phyloP scores from a whole-genome alignment of 1,140 invertebrate genomes.

The Stegodyphus dumicola region DNA sequence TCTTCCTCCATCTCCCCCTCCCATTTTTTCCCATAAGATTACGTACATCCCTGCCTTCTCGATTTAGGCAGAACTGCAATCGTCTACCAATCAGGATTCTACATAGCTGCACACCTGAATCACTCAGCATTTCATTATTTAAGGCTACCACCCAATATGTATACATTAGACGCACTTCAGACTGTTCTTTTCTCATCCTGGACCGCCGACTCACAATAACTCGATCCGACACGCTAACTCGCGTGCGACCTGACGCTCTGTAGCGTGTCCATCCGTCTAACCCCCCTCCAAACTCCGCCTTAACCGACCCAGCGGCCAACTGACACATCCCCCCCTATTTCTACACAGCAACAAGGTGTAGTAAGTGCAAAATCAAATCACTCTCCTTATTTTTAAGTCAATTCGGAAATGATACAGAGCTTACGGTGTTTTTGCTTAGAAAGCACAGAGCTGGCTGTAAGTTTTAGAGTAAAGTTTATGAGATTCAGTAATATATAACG shows the following conservation, averaged over 20 bases:
- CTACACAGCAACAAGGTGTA: too few species aligned
- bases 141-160: slow-evolving; percentile 23
- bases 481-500: too few species aligned
- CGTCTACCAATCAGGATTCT: slow-evolving; percentile 30
- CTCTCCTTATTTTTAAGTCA: too few species aligned
- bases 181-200: not conserved
- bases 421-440: too few species aligned
- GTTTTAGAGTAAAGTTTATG: too few species aligned
- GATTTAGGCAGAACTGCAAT: not conserved
- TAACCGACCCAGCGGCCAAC: too few species aligned
- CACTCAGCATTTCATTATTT: slow-evolving; percentile 54
- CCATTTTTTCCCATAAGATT: not conserved
- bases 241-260: slow-evolving; percentile 16
- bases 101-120: slow-evolving; percentile 4
- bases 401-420: too few species aligned
- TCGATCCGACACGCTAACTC: slow-evolving; percentile 37
- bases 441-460: too few species aligned
- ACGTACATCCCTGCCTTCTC: too few species aligned
- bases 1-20: not conserved
- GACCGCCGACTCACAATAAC: slow-evolving; percentile 7
- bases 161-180: not conserved
- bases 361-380: too few species aligned
- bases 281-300: too few species aligned
- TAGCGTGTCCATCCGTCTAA: not conserved
- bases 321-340: too few species aligned